Evolutionary conservation across 2,888 invertebrate genomes (phyloP).

Genomic region (Fissipunctia ypsillon): DNA sequence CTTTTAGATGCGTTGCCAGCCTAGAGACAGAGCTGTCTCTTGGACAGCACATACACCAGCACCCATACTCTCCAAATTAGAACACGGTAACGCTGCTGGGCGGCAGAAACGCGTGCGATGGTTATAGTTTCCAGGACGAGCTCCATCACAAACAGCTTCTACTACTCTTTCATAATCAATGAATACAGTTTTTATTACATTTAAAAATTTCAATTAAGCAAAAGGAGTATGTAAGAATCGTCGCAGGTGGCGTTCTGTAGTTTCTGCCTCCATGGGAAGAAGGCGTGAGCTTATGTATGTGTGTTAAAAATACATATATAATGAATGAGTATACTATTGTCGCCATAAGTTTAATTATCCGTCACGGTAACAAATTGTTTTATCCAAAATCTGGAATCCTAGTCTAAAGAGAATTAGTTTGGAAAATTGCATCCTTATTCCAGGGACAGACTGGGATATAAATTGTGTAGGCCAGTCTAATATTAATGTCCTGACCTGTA

Average conservation of each 20-base stretch:
- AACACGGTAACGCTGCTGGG: no score
- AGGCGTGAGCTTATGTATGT: not conserved
- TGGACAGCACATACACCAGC: no score
- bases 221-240: not conserved
- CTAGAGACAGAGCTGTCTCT: not conserved
- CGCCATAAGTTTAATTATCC: not conserved
- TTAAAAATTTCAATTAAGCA: no score
- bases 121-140: no score
- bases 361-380: not conserved
- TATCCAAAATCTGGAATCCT: not conserved
- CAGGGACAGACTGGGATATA: slow-evolving; percentile 16
- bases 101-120: no score
- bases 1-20: not conserved
- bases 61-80: no score
- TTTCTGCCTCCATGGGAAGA: not conserved
- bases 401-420: slow-evolving; percentile 14
- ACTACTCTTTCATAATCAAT: not conserved
- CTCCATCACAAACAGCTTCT: not conserved
- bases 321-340: not conserved
- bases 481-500: slow-evolving; percentile 31
- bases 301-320: not conserved
- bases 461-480: slow-evolving; percentile 34
- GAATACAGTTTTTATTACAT: not conserved
- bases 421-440: slow-evolving; percentile 35
- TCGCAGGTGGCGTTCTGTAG: not conserved